Base-by-base conservation (phyloP, 1,140 invertebrate species). In the Platorchestia sp. region DNA sequence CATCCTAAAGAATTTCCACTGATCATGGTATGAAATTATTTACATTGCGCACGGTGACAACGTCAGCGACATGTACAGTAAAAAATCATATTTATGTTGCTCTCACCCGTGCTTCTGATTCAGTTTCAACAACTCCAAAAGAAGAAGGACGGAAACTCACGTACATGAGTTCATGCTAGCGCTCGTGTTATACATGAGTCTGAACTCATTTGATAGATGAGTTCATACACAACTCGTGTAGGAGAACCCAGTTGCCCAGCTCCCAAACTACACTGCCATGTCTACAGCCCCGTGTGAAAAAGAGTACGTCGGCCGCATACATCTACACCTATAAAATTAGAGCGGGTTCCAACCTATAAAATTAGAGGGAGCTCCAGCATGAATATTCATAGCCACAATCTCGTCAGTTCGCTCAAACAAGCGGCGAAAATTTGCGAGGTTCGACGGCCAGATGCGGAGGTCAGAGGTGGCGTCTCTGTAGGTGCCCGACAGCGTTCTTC, bases 331-430 rank as follows among this genome's bases (percentile, higher is more conserved):
- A 75, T 75, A 75, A 75, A 75, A 75, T 10, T 75, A 75, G 59
- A 75, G 10, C 59, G 36, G 59, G 59, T 75, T 75, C 59, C 14
- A 75, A 75, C 36, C 36, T 75, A 75, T 36, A 75, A 36, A 36
- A 75, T 16, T 14, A 14, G 53, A 75, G 36, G 36, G 36, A 36
- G 53, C 14, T 75, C 36, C 27, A 89, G 87, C 44, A 22, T 93
- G 43, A 93, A 93, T 93, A 93, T 93, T 93, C 91, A 93, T 45
- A 45, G 91, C 91, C 36, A n/a, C 44, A 93, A 93, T 93, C 91
- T 93, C 91, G 45, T 93, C 91, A 45, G 41, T 93, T 5, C 43
- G 43, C 91, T 93, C 44, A 93, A 93, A 93, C 91, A 93, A 93
- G 91, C 91, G 43, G 44, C 40, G 91, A 93, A 93, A 93, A 45